Base-by-base conservation (phyloP, 2,113 vertebrate species). In the Mixornis gularis region DNA sequence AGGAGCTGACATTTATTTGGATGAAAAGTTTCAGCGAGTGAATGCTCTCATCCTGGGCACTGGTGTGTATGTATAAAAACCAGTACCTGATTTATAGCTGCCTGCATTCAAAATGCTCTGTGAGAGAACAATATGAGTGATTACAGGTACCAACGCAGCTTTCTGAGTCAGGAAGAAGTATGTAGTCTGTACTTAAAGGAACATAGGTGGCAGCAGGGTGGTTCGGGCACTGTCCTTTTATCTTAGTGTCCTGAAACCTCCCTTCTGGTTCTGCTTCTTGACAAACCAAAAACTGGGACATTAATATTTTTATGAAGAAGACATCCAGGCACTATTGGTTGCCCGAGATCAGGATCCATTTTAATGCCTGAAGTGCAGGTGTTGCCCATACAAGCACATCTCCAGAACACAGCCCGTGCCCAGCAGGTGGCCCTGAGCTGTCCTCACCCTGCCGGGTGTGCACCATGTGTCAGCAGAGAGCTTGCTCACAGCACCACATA, bases 371-470 rank as follows among this genome's bases (percentile, higher is more conserved):
- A 21, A 34, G 34, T 40, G 25, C 12, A 7, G 36, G 48, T 38
- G 46, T 52, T 84, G 69, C 56, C 21, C 43, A 5, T 17, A 10
- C 6, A 15, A 77, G 4, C 9, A 0, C 2, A 15, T 2, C 22
- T 52, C 2, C 15, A 17, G 22, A n/a, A 5, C 8, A 6, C 4
- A 32, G 8, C 38, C 32, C 1, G 0, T 92, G 46, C 25, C 34
- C 17, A 0, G 32, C 1, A 1, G 17, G 32, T 6, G 6, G 6
- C 11, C 46, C 36, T 19, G 40, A 34, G 55, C 77, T 53, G 51
- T 15, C 9, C 5, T 6, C 32, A n/a, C 4, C 56, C 24, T 0
- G 0, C 1, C 1, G 24, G 5, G 6, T 0, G 0, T 8, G 6
- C 30, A 1, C 5, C 4, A 2, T 43, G 3, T 36, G 49, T 41